Conservation (phyloP, 2,113 vertebrate species). For the Sander vitreus region DNA sequence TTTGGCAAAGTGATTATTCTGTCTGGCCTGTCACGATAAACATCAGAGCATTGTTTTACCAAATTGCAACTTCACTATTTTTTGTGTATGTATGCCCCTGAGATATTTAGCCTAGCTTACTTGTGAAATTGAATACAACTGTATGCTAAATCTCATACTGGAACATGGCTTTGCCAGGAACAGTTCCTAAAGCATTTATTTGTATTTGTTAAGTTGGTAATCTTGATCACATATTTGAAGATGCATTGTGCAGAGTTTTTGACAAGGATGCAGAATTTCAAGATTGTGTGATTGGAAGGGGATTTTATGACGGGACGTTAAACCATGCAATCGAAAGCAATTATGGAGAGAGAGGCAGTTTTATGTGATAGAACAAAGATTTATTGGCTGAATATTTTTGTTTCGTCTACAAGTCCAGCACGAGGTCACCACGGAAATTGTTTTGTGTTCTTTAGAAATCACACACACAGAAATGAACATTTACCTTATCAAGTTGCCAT, state of each 20-base stretch:
- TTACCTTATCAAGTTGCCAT: neutral
- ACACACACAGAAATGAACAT: neutral
- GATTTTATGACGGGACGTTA: neutral
- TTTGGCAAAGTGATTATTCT: conserved; percentile 68
- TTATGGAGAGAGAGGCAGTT: too few relatives aligned
- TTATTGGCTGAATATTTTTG: neutral
- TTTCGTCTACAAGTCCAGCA: neutral
- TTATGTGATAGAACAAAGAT: too few relatives aligned
- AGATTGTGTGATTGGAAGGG: neutral
- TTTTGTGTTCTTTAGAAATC: neutral
- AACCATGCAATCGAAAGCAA: neutral
- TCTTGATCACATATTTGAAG: neutral
- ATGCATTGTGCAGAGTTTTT: neutral
- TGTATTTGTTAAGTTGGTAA: neutral
- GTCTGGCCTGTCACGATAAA: conserved; percentile 66
- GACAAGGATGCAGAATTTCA: neutral
- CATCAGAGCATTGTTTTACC: conserved; percentile 52
- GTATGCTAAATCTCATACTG: neutral
- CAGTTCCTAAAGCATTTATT: neutral
- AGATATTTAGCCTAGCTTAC: conserved; percentile 9
- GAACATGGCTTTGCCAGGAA: neutral
- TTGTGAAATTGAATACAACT: conserved; percentile 17
- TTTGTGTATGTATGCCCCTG: conserved; percentile 10
- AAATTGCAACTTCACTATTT: conserved; percentile 17
- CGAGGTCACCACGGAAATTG: neutral